These are phyloP conservation scores for Leptinotarsa juncta DNA, from an alignment of 2,888 invertebrate genomes.

Conservation along the genomic window DNA sequence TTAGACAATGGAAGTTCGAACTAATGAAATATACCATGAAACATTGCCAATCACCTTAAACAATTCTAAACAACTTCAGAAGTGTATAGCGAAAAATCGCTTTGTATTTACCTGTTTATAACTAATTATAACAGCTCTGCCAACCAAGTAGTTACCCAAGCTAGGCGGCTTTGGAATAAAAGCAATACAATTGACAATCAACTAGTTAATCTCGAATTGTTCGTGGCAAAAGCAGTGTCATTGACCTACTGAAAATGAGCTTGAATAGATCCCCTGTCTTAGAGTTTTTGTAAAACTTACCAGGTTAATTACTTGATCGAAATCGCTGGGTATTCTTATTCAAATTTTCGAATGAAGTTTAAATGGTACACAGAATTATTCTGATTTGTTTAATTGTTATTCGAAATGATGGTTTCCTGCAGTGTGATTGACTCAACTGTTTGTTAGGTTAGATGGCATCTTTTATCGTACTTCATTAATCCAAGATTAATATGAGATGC, in stretches of 20 bases:
- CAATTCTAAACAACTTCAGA: too few relatives aligned
- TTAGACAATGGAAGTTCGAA: too few relatives aligned
- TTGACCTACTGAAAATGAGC: constrained; percentile 34
- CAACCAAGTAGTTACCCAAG: constrained; percentile 21
- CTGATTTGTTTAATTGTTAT: neutral
- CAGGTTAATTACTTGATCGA: constrained; percentile 12
- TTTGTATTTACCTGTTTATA: too few relatives aligned
- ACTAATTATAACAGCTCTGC: neutral
- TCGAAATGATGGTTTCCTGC: neutral
- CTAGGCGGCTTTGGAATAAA: neutral
- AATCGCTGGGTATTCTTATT: constrained; percentile 30
- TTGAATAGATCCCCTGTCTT: constrained; percentile 32
- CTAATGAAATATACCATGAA: too few relatives aligned
- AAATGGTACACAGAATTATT: neutral
- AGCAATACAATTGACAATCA: constrained; percentile 25
- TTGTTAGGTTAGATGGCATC: neutral
- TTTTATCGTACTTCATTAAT: too few relatives aligned
- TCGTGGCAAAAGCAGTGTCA: constrained; percentile 16
- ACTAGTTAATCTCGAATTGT: constrained; percentile 25
- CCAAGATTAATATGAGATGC: too few relatives aligned
- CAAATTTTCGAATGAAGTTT: neutral
- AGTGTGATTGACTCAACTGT: neutral
- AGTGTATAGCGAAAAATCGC: too few relatives aligned
- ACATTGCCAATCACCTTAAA: too few relatives aligned
- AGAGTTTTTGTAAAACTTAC: constrained; percentile 22